These are phyloP conservation scores for Aplysia californica DNA, from an alignment of 1,140 invertebrate genomes.

Conservation along the genomic window DNA sequence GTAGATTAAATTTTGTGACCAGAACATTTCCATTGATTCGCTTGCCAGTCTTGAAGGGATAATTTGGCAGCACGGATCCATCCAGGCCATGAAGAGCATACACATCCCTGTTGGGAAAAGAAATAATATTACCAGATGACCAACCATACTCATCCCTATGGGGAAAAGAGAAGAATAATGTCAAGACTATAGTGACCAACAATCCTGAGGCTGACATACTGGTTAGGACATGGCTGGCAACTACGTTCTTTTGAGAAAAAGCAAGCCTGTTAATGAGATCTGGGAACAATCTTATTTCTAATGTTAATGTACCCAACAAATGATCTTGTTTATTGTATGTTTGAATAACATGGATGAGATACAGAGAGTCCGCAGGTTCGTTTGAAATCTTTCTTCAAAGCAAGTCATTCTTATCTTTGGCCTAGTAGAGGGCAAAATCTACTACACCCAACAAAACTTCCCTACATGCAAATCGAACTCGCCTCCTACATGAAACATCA, in stretches of 20 bases:
- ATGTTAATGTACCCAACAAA: too few relatives aligned
- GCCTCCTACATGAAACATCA: not conserved
- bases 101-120: constrained; percentile 45
- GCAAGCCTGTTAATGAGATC: too few relatives aligned
- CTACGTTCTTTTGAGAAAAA: too few relatives aligned
- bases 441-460: not conserved
- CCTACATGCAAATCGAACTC: not conserved
- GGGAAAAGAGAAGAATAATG: not conserved
- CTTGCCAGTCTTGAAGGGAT: constrained; percentile 48
- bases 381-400: not conserved
- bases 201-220: too few relatives aligned
- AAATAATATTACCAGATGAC: not conserved
- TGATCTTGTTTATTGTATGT: too few relatives aligned
- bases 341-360: not conserved
- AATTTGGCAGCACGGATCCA: constrained; percentile 50
- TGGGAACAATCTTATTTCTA: too few relatives aligned
- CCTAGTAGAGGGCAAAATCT: not conserved
- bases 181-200: not conserved
- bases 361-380: not conserved
- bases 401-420: not conserved
- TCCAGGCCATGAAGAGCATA: constrained; percentile 54
- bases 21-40: constrained; percentile 49
- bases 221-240: too few relatives aligned
- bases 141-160: not conserved
- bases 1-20: constrained; percentile 42